These are phyloP conservation scores for Gonatopus flavifemur DNA, from an alignment of 1,140 invertebrate genomes.

Conservation along the genomic window DNA sequence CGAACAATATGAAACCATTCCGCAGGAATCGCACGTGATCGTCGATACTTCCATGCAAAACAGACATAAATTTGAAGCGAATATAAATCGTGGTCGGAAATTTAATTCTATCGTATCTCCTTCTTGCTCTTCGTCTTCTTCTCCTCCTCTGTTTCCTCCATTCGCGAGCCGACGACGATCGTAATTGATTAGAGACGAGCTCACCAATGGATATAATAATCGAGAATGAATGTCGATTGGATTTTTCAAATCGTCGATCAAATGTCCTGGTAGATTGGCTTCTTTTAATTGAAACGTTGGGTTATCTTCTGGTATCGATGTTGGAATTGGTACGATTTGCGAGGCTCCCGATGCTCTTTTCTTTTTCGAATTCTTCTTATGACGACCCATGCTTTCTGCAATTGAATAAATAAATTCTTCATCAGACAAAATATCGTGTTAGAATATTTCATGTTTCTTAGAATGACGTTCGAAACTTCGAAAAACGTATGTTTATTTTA, in stretches of 20 bases:
- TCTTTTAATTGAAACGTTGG: no score
- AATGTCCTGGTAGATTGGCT: background rate
- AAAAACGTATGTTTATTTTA: no score
- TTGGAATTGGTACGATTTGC: background rate
- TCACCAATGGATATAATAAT: conserved; percentile 21
- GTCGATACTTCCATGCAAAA: conserved; percentile 41
- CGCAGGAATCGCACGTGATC: conserved; percentile 52
- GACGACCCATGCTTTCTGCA: conserved; percentile 24
- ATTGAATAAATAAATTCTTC: no score
- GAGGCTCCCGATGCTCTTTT: background rate
- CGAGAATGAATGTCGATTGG: conserved; percentile 31
- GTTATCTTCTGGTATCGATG: background rate
- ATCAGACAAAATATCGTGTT: no score
- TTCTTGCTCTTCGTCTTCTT: conserved; percentile 34
- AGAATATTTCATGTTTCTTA: no score
- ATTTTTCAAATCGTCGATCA: background rate
- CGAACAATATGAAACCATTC: conserved; percentile 61
- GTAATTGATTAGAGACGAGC: background rate
- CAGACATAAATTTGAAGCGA: conserved; percentile 46
- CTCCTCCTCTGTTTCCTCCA: no score
- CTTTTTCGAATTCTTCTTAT: conserved; percentile 11
- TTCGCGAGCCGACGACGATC: no score
- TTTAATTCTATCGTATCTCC: conserved; percentile 35
- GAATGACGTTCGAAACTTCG: no score
- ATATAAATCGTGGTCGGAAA: conserved; percentile 44